Evolutionary conservation across 2,113 vertebrate species (phyloP), one percentile per base, ranked within the genome.

Genomic region (Salminus brasiliensis): DNA sequence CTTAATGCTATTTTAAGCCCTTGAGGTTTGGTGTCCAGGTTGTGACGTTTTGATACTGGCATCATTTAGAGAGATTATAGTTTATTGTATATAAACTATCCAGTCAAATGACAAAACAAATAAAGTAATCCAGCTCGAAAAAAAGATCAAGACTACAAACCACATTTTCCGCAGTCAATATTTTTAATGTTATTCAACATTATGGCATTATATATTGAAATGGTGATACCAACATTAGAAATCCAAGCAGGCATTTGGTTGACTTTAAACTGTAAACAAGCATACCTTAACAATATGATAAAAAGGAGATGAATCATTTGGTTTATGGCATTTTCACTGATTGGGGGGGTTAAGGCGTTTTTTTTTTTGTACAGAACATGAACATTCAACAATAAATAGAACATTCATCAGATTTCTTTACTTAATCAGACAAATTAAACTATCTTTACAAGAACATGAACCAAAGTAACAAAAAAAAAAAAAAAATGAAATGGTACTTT

Each of bases 111-210:
- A n/a, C n/a, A n/a, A n/a, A n/a, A n/a, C n/a, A n/a, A n/a, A n/a
- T n/a, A n/a, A n/a, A n/a, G n/a, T n/a, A n/a, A n/a, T n/a, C n/a
- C n/a, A n/a, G n/a, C n/a, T n/a, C n/a, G n/a, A n/a, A n/a, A n/a
- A n/a, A n/a, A n/a, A n/a, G n/a, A n/a, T n/a, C n/a, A n/a, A n/a
- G n/a, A n/a, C n/a, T n/a, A n/a, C 52, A 2, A 18, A 74, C 49
- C 57, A 36, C 5, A 9, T 36, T 80, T 49, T 76, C 49, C 45
- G 74, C 78, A 80, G 72, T 72, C 60, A 60, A 62, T 70, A 13
- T 16, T 83, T 81, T 83, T 83, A 80, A 80, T 83, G 62, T 45
- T 73, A 6, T 62, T 76, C 43, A 65, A 53, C 76, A 74, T 70
- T n/a, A 60, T 77, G 49, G 68, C 41, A 39, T 73, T 39, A 25